A percentile compares a stretch with the other conserved stretches of the same genome.
Conservation (phyloP, 2,113 vertebrate species). For the Odocoileus hemionus region DNA sequence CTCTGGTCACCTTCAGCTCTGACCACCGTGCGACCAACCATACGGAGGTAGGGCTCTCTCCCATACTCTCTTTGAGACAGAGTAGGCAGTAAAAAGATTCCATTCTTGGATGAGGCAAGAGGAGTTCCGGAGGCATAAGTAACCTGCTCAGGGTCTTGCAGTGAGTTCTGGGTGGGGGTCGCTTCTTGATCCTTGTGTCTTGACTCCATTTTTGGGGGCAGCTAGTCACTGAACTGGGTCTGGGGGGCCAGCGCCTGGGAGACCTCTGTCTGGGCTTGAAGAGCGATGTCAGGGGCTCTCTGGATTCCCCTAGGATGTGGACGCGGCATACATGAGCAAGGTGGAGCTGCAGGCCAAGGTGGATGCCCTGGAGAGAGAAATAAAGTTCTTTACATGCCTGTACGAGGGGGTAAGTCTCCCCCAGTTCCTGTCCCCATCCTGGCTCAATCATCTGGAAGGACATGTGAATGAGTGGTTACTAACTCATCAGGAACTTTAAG, state of each 20-base stretch:
- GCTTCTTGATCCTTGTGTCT: not conserved
- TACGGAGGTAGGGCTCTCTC: not conserved
- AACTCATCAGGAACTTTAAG: not conserved
- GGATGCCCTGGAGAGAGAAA: constrained; percentile 87
- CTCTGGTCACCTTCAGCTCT: not conserved
- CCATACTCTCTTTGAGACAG: not conserved
- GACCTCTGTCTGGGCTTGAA: not conserved
- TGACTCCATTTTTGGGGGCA: not conserved
- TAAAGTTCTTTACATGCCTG: constrained; percentile 88
- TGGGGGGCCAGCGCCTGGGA: not conserved
- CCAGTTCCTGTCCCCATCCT: fast-evolving
- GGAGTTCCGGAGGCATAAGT: not conserved
- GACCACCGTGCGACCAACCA: fast-evolving
- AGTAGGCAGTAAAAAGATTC: not conserved
- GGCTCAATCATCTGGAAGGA: not conserved
- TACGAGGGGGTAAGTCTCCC: constrained; percentile 84
- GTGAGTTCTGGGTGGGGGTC: not conserved
- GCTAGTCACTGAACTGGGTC: not conserved
- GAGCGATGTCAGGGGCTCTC: not conserved
- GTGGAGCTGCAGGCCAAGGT: constrained; percentile 88
- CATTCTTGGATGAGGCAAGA: not conserved
- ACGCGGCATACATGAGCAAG: constrained; percentile 89
- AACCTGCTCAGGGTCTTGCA: not conserved
- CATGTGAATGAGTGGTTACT: not conserved
- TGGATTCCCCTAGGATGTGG: constrained; percentile 80